Evolutionary conservation across 2,113 vertebrate species (phyloP), one percentile per base, ranked within the genome.

Genomic region (Rhinogobius similis): DNA sequence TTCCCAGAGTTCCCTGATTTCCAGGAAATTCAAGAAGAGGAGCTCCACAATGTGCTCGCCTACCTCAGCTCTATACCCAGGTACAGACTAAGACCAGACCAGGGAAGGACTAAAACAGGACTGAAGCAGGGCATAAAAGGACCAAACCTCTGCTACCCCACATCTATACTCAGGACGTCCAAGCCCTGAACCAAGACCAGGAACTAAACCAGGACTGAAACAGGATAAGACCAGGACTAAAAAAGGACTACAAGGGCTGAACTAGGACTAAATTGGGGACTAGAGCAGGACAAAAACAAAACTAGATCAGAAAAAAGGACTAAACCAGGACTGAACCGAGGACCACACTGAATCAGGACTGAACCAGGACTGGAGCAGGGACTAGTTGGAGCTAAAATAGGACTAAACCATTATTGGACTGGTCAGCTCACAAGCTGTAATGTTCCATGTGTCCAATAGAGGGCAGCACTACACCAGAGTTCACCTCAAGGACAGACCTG

Each of bases 1-100:
- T 96, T 99, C 90, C 97, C 97, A 27, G 96, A 99, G 83, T 99
- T 95, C 77, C 95, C 96, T 1, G 79, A 91, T 48, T 99, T 99
- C 83, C 82, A 91, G 0, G 96, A 98, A 67, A 93, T 99, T 79
- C 93, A 95, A 0, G 96, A 98, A 58, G 92, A 93, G 50, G 97
- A 98, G 76, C 89, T 99, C 78, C 95, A 96, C 78, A 95, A 94
- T 23, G 97, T 99, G 78, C 89, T 99, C 75, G 89, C 90, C 20
- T 99, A 99, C 87, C 93, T 99, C 82, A 97, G 95, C 2, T 96
- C 95, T 43, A 85, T 98, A 50, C 95, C 96, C 69, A 98, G 96
- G 97, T 98, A 10, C 75, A 43, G 62, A 23, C 11, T 2, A 12
- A 39, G 55, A 26, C 46, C 38, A 24, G 41, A 44, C 65, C 48